Evolutionary conservation across 1,140 invertebrate species (phyloP).

Genomic region (Anastrepha ludens): DNA sequence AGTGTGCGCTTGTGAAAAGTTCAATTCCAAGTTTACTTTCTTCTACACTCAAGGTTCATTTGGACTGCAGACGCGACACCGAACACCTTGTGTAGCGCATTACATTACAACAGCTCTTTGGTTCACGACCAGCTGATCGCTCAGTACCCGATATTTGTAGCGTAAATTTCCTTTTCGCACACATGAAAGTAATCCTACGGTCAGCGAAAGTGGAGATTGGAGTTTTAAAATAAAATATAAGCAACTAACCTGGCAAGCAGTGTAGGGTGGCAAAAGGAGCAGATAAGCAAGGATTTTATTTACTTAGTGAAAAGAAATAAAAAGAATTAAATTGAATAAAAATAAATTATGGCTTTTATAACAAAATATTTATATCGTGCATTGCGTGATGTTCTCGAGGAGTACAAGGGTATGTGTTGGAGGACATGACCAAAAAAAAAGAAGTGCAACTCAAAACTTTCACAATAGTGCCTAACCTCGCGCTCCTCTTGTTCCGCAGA

Average conservation of each 20-base stretch:
- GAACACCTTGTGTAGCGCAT: conserved; percentile 1
- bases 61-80: background rate
- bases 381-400: conserved; percentile 1
- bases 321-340: background rate
- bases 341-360: conserved; percentile 47
- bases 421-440: background rate
- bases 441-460: background rate
- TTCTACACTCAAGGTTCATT: background rate
- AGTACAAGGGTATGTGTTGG: conserved; percentile 43
- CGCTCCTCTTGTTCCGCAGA: conserved; percentile 55
- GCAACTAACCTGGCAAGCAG: background rate
- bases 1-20: conserved; percentile 17
- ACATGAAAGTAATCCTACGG: background rate
- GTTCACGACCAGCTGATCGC: background rate
- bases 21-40: conserved; percentile 32
- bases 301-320: background rate
- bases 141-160: background rate
- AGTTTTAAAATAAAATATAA: background rate
- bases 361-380: conserved; percentile 34
- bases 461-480: background rate
- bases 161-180: background rate
- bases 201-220: background rate
- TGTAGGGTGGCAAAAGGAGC: background rate
- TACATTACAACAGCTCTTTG: background rate
- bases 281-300: background rate